These are phyloP conservation scores for Zaprionus camerounensis DNA, from an alignment of 1,140 invertebrate genomes.

Conservation along the genomic window DNA sequence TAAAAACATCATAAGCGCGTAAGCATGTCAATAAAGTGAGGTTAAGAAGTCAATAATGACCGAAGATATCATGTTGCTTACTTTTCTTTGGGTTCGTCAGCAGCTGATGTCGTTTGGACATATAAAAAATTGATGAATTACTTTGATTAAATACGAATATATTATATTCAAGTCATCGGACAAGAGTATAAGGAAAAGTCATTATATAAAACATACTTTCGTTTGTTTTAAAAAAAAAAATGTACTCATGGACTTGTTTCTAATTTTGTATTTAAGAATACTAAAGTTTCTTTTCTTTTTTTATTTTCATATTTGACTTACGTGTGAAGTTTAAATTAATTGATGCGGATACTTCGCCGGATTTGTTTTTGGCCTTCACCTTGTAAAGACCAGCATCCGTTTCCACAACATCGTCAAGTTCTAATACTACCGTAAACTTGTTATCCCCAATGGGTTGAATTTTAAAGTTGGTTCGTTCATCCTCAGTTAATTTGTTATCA, in stretches of 20 bases:
- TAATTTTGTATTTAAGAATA: too few relatives aligned
- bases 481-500: conserved; percentile 92
- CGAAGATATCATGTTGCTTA: conserved; percentile 85
- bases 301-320: conserved; percentile 87
- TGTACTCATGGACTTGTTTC: background rate
- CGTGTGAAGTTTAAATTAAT: conserved; percentile 99
- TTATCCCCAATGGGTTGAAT: conserved; percentile 93
- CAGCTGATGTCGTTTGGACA: conserved; percentile 86
- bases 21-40: background rate
- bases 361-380: conserved; percentile 98
- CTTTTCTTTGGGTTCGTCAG: conserved; percentile 93
- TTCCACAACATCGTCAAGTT: conserved; percentile 97
- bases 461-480: conserved; percentile 93
- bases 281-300: background rate
- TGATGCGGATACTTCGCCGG: conserved; percentile 98
- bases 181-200: background rate
- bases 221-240: background rate
- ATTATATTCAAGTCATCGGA: background rate
- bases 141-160: background rate
- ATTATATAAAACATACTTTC: background rate
- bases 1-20: background rate
- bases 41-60: background rate
- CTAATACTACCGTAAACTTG: conserved; percentile 95
- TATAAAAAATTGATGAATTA: conserved; percentile 22
- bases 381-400: conserved; percentile 98